Conservation (phyloP, 92 coral and sea anemone species). For the Epizoanthus stellaris region DNA sequence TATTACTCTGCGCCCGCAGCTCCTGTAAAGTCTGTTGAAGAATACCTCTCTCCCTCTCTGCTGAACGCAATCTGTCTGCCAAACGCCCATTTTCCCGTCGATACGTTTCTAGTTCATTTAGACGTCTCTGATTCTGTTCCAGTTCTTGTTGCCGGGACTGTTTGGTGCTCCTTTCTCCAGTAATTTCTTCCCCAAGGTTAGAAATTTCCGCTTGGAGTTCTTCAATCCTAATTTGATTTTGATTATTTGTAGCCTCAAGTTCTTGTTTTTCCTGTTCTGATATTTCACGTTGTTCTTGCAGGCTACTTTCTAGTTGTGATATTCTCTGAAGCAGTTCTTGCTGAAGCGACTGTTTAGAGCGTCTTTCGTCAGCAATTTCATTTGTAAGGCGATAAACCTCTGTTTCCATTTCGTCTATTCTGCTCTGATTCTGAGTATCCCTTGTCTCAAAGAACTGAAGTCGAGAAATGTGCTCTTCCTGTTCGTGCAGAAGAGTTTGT, state of each 20-base stretch:
- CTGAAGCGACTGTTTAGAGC: conserved; percentile 8
- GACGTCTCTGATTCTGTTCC: background rate
- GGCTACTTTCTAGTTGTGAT: background rate
- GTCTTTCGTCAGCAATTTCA: background rate
- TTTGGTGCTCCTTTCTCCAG: background rate
- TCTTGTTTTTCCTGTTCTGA: background rate
- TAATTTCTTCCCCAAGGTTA: conserved; percentile 3
- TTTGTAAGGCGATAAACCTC: conserved; percentile 1
- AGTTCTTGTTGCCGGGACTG: background rate
- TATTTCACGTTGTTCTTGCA: background rate
- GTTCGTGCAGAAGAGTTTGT: no score
- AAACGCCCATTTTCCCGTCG: conserved; percentile 4
- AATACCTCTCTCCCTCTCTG: background rate
- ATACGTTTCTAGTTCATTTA: background rate
- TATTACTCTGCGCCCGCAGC: background rate
- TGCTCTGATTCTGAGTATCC: no score
- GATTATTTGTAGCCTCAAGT: background rate
- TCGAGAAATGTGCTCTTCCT: no score
- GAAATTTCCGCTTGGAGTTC: background rate
- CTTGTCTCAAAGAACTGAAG: no score
- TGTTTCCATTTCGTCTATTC: background rate
- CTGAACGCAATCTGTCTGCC: background rate
- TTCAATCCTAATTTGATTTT: background rate
- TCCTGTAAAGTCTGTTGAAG: conserved; percentile 20
- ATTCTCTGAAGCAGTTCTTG: background rate